Conservation (phyloP, 1,140 invertebrate genomes). For the Carcinoscorpius rotundicauda region DNA sequence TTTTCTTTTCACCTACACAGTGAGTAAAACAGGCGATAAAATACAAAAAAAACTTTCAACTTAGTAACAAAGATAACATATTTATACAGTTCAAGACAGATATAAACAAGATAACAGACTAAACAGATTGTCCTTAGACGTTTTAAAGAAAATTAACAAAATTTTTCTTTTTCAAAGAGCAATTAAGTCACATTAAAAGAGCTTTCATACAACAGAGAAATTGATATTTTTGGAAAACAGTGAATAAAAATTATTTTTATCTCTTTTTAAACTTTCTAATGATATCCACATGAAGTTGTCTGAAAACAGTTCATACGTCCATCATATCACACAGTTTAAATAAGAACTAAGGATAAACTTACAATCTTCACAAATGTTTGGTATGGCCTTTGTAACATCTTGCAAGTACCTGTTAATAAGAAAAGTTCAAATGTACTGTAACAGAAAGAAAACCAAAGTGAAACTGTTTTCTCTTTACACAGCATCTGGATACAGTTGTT, state of each 20-base stretch:
- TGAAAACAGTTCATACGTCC: too few relatives aligned
- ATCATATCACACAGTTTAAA: slow-evolving; percentile 1
- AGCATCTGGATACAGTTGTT: too few relatives aligned
- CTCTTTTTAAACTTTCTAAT: neutral
- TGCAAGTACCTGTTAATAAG: slow-evolving; percentile 36
- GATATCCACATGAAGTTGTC: neutral
- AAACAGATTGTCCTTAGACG: too few relatives aligned
- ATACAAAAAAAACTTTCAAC: slow-evolving; percentile 41
- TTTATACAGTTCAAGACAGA: too few relatives aligned
- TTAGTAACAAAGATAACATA: too few relatives aligned
- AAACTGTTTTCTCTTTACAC: too few relatives aligned
- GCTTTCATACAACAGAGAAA: neutral
- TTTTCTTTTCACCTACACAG: slow-evolving; percentile 50
- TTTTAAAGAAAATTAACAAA: too few relatives aligned
- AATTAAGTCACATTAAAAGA: too few relatives aligned
- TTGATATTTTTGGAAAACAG: neutral
- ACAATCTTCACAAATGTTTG: slow-evolving; percentile 74
- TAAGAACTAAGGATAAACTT: slow-evolving; percentile 25
- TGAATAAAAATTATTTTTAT: neutral
- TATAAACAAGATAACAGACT: too few relatives aligned
- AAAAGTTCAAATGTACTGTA: neutral
- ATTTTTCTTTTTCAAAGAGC: too few relatives aligned
- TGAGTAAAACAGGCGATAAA: neutral
- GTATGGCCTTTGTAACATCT: slow-evolving; percentile 79
- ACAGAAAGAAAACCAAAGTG: too few relatives aligned